phyloP scores from a whole-genome alignment of 1,140 invertebrate genomes.

The Lasioglossum baleicum region DNA sequence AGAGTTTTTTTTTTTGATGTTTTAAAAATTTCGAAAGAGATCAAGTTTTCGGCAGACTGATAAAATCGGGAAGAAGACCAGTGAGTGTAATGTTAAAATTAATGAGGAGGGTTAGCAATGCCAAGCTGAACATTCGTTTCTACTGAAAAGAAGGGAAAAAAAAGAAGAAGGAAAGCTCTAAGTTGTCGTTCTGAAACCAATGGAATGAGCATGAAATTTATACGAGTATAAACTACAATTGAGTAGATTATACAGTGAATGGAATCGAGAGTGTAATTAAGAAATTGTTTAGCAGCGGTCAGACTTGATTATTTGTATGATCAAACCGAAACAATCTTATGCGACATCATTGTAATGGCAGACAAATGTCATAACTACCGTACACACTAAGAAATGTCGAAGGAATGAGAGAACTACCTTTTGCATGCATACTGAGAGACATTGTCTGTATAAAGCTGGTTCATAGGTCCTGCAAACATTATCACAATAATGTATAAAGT shows the following conservation, averaged over 20 bases:
- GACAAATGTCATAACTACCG: slow-evolving; percentile 15
- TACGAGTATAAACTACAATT: not conserved
- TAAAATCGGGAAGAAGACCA: too few relatives aligned
- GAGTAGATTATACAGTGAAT: not conserved
- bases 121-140: slow-evolving; percentile 30
- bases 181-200: not conserved
- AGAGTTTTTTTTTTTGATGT: too few relatives aligned
- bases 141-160: not conserved
- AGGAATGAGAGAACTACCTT: slow-evolving; percentile 63
- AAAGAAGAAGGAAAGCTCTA: not conserved
- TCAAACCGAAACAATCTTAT: not conserved
- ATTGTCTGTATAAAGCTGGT: slow-evolving; percentile 67
- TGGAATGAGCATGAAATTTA: not conserved
- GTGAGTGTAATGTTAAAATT: slow-evolving; percentile 22
- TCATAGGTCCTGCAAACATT: slow-evolving; percentile 68
- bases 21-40: not conserved
- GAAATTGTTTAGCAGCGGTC: not conserved
- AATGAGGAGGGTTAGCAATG: slow-evolving; percentile 14
- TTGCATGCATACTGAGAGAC: slow-evolving; percentile 68
- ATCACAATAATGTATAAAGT: slow-evolving; percentile 55
- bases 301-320: not conserved
- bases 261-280: not conserved
- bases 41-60: not conserved
- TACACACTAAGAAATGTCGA: slow-evolving; percentile 54
- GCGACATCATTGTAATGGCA: not conserved